Conservation (phyloP, 1,140 invertebrate genomes). For the Ephestia elutella region DNA sequence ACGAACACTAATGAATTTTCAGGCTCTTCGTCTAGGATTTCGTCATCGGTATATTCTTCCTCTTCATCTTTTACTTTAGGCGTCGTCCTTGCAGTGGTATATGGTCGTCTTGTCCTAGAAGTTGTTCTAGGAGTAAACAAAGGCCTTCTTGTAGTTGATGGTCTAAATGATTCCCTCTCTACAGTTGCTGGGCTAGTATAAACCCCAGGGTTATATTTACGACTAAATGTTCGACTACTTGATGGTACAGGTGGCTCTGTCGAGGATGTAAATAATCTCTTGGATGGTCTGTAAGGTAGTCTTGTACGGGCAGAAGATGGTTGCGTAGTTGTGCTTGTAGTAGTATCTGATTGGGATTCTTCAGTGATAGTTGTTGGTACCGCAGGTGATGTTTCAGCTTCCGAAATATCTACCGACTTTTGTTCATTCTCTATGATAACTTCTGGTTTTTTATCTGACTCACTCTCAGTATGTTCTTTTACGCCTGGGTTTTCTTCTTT, state of each 20-base stretch:
- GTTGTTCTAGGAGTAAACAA: constrained; percentile 47
- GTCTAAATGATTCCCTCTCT: constrained; percentile 37
- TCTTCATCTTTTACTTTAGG: constrained; percentile 56
- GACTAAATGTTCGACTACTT: constrained; percentile 62
- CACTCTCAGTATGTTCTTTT: constrained; percentile 4
- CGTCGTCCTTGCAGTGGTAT: constrained; percentile 51
- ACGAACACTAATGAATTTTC: constrained; percentile 69
- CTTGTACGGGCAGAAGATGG: constrained; percentile 40
- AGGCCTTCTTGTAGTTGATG: constrained; percentile 47
- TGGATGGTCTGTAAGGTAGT: constrained; percentile 59
- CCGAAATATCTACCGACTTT: constrained; percentile 23
- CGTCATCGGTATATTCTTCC: constrained; percentile 68
- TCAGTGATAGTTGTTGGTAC: constrained; percentile 21
- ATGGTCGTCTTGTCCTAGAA: constrained; percentile 53
- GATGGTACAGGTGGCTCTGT: constrained; percentile 58
- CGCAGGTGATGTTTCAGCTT: constrained; percentile 20
- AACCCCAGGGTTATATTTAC: constrained; percentile 67
- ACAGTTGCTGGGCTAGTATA: constrained; percentile 66
- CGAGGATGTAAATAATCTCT: constrained; percentile 60
- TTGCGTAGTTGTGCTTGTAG: constrained; percentile 39
- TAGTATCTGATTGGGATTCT: constrained; percentile 31
- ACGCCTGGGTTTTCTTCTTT: constrained; percentile 11
- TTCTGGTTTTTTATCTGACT: constrained; percentile 16
- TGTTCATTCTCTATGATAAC: constrained; percentile 19
- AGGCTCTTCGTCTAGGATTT: constrained; percentile 66